Conservation (phyloP, 2,797 vertebrate genomes). For the Psittacula echo region DNA sequence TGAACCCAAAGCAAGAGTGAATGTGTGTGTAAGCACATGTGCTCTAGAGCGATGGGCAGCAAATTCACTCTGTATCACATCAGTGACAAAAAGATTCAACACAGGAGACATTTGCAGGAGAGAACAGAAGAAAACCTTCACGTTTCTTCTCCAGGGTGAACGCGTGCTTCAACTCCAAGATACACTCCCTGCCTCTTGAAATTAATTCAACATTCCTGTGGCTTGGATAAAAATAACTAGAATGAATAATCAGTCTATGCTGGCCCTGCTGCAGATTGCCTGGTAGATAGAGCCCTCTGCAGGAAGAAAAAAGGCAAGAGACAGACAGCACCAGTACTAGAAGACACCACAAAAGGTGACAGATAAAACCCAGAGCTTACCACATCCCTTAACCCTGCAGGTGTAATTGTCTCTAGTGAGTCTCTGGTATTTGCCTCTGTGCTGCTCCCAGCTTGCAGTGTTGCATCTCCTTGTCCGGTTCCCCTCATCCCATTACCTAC, state of each 20-base stretch:
- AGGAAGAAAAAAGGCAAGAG: constrained; percentile 12
- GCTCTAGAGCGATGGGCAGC: background rate
- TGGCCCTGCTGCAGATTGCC: constrained; percentile 20
- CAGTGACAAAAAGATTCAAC: background rate
- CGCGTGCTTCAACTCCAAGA: constrained; percentile 35
- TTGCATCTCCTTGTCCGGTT: background rate
- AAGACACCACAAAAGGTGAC: background rate
- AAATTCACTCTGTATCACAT: background rate
- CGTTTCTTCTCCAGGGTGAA: constrained; percentile 1
- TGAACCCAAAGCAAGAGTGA: background rate
- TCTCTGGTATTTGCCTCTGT: too few relatives aligned
- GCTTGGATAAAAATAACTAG: background rate
- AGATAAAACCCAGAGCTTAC: background rate
- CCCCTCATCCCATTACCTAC: background rate
- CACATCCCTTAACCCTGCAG: background rate
- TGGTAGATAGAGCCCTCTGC: constrained; percentile 75
- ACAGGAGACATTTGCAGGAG: background rate
- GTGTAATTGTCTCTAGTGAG: background rate
- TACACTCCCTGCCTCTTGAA: constrained; percentile 45
- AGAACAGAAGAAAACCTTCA: constrained; percentile 52
- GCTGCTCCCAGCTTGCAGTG: background rate
- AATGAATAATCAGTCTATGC: background rate
- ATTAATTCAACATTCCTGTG: constrained; percentile 69
- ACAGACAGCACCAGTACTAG: background rate
- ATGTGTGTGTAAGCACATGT: background rate